Percentiles rank a stretch among this genome's conserved stretches.
phyloP scores from a whole-genome alignment of 2,797 vertebrate species.

The Urocyon cinereoargenteus region DNA sequence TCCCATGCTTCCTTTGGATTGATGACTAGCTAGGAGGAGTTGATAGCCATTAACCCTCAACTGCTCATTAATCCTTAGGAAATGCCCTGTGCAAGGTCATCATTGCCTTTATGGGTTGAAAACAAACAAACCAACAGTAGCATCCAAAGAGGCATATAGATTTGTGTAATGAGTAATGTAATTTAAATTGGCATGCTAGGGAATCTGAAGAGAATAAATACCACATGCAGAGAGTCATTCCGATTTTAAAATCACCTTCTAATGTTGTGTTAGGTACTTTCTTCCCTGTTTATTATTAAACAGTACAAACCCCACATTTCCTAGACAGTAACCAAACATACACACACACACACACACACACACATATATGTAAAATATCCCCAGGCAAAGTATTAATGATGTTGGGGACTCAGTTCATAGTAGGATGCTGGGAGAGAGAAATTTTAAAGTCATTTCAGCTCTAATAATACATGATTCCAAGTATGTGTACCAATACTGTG shows the following conservation, averaged over 20 bases:
- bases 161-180: slow-evolving; percentile 66
- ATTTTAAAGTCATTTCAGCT: neutral
- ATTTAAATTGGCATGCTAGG: slow-evolving; percentile 62
- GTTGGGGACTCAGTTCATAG: slow-evolving; percentile 1
- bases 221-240: neutral
- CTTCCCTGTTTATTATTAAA: slow-evolving; percentile 60
- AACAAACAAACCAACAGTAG: slow-evolving; percentile 66
- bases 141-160: slow-evolving; percentile 51
- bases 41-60: slow-evolving; percentile 67
- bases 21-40: slow-evolving; percentile 59
- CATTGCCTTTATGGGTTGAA: slow-evolving; percentile 51
- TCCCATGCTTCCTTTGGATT: slow-evolving; percentile 51
- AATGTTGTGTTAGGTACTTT: neutral
- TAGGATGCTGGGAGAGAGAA: neutral
- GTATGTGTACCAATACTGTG: neutral
- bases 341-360: neutral
- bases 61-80: slow-evolving; percentile 67
- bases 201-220: slow-evolving; percentile 54
- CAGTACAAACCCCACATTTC: slow-evolving; percentile 31
- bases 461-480: neutral
- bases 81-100: slow-evolving; percentile 66
- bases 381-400: slow-evolving; percentile 49
- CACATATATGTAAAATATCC: neutral
- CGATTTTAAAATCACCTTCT: slow-evolving; percentile 56
- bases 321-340: neutral